Conservation (phyloP, 2,888 invertebrate genomes). For the Drosophila rubida region DNA sequence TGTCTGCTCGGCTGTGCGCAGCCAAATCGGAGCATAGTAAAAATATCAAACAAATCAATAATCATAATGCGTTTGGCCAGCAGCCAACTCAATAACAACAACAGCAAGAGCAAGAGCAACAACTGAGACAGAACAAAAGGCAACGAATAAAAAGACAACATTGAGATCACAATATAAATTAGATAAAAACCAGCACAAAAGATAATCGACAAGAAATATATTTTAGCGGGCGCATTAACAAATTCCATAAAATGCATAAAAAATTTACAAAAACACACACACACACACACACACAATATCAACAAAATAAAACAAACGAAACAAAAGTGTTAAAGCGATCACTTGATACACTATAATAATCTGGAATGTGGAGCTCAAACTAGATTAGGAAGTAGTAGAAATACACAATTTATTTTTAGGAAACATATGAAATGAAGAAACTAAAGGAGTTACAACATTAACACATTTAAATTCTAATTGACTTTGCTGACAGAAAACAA, state of each 20-base stretch:
- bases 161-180: slow-evolving; percentile 44
- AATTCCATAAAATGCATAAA: slow-evolving; percentile 37
- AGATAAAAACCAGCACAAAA: slow-evolving; percentile 40
- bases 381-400: background rate
- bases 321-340: background rate
- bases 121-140: slow-evolving; percentile 24
- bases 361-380: background rate
- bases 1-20: background rate
- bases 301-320: background rate
- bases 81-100: slow-evolving; percentile 2
- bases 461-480: too few species aligned
- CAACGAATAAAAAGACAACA: slow-evolving; percentile 12
- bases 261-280: background rate
- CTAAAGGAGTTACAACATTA: too few species aligned
- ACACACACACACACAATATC: background rate
- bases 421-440: too few species aligned
- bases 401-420: too few species aligned
- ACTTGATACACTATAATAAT: background rate
- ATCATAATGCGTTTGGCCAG: slow-evolving; percentile 29
- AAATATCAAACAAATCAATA: slow-evolving; percentile 34
- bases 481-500: too few species aligned
- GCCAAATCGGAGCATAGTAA: slow-evolving; percentile 20
- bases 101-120: background rate
- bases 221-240: slow-evolving; percentile 31
- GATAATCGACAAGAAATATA: slow-evolving; percentile 46